phyloP scores from a whole-genome alignment of 2,113 vertebrate genomes.

The Mesocricetus auratus region DNA sequence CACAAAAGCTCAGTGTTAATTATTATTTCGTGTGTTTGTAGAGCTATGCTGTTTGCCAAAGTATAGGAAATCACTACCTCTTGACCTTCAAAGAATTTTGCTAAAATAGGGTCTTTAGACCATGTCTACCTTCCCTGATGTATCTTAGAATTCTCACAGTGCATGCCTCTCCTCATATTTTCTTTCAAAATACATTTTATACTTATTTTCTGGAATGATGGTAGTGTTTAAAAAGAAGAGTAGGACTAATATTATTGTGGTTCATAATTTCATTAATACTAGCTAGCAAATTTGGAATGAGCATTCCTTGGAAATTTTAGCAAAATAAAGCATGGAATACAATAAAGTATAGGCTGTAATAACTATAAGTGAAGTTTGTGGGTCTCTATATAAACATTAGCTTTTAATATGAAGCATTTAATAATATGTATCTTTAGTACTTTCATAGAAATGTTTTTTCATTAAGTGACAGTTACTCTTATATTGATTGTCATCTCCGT shows the following conservation, averaged over 20 bases:
- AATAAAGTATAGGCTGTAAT: neutral
- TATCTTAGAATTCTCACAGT: slow-evolving; percentile 23
- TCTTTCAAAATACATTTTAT: slow-evolving; percentile 31
- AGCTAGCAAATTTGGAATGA: slow-evolving; percentile 9
- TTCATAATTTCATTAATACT: slow-evolving; percentile 35
- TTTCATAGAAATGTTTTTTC: slow-evolving; percentile 10
- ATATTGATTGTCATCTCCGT: slow-evolving; percentile 31
- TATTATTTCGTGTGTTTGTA: slow-evolving; percentile 2
- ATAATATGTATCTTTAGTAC: neutral
- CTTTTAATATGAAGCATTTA: neutral
- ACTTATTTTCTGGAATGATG: slow-evolving; percentile 37
- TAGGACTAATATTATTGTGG: slow-evolving; percentile 1
- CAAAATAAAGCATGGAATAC: neutral
- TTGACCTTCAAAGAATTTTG: slow-evolving; percentile 13
- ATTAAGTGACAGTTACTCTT: slow-evolving; percentile 39
- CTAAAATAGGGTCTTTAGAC: neutral
- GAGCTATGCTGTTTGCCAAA: neutral
- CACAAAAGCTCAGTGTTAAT: neutral
- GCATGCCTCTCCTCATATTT: neutral
- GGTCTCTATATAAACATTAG: slow-evolving; percentile 35
- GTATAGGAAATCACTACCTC: neutral
- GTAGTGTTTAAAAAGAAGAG: neutral
- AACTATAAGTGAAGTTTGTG: neutral
- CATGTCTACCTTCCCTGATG: neutral
- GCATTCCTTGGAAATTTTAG: slow-evolving; percentile 51